Percentiles rank a stretch among this genome's conserved stretches.
phyloP scores from a whole-genome alignment of 2,113 vertebrate genomes.

The Archilochus colubris region DNA sequence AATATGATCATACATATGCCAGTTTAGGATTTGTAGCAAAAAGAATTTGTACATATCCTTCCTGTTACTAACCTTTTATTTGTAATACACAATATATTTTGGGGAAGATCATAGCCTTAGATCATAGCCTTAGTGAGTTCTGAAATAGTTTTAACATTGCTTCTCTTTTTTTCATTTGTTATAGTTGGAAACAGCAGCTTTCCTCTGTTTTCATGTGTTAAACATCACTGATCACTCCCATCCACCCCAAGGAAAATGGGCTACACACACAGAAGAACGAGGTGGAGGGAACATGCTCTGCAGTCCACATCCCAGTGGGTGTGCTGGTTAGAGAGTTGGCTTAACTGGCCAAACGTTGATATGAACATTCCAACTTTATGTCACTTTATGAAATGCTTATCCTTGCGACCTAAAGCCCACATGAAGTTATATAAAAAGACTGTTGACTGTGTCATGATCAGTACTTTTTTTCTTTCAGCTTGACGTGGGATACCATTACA shows the following conservation, averaged over 20 bases:
- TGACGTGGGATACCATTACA: accelerated
- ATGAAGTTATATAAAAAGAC: neutral
- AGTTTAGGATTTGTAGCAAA: neutral
- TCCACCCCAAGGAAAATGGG: accelerated
- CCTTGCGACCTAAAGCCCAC: neutral
- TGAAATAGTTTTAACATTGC: neutral
- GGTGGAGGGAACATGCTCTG: neutral
- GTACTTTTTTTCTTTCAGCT: neutral
- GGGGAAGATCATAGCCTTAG: neutral
- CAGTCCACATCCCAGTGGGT: neutral
- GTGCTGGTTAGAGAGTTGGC: neutral
- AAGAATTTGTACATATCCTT: neutral
- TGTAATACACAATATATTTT: neutral
- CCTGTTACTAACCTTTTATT: neutral
- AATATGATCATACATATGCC: neutral
- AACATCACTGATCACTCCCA: accelerated
- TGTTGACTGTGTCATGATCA: neutral
- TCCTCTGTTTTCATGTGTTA: neutral
- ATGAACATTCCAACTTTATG: neutral
- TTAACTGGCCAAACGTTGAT: neutral
- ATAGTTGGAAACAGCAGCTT: neutral
- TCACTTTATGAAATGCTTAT: neutral
- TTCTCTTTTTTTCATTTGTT: neutral
- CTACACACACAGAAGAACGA: neutral
- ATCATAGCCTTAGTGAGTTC: neutral